Conservation (phyloP, 1,140 invertebrate genomes). For the Oryzaephilus surinamensis region DNA sequence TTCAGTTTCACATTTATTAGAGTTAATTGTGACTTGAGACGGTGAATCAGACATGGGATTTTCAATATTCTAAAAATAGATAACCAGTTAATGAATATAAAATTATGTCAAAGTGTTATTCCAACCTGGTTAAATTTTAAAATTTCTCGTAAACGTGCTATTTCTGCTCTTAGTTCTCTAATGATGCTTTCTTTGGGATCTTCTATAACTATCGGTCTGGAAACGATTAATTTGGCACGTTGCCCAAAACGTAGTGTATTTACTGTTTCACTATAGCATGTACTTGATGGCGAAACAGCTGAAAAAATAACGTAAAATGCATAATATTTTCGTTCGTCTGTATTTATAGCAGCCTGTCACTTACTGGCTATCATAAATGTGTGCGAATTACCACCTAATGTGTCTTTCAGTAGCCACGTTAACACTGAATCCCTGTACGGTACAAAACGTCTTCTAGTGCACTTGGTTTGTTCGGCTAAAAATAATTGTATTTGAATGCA, state of each 20-base stretch:
- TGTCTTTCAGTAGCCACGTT: conserved; percentile 80
- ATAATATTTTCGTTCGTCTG: not conserved
- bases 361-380: conserved; percentile 47
- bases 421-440: conserved; percentile 98
- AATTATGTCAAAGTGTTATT: too few relatives aligned
- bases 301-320: conserved; percentile 26
- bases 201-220: conserved; percentile 53
- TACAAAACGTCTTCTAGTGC: conserved; percentile 81
- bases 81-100: too few relatives aligned
- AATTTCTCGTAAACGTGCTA: conserved; percentile 37
- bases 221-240: conserved; percentile 57
- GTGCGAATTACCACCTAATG: conserved; percentile 42
- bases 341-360: not conserved
- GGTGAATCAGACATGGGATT: too few relatives aligned
- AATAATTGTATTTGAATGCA: too few relatives aligned
- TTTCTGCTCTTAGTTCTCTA: conserved; percentile 46
- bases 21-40: too few relatives aligned
- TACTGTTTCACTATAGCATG: conserved; percentile 58
- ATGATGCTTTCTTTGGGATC: conserved; percentile 48
- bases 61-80: too few relatives aligned
- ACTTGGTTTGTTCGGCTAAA: conserved; percentile 80
- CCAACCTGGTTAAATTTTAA: not conserved
- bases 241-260: conserved; percentile 60
- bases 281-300: conserved; percentile 59
- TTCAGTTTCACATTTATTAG: too few relatives aligned